Evolutionary conservation across 2,113 vertebrate species (phyloP), one percentile per base, ranked within the genome.

Genomic region (Crocuta crocuta): DNA sequence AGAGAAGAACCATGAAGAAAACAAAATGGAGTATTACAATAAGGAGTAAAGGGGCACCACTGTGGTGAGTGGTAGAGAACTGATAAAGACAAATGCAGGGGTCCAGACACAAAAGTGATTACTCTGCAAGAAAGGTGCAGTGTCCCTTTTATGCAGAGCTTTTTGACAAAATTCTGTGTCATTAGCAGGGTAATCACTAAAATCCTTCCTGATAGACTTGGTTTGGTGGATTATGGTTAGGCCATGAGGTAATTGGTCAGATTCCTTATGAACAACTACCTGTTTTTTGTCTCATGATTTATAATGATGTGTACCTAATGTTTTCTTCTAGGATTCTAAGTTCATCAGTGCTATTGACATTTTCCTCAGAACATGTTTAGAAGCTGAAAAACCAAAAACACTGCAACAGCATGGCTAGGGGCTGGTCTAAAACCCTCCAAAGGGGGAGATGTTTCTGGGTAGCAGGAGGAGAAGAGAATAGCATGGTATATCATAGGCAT

Each of bases 291-390:
- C 55, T 96, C 50, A 82, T 79, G 78, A 82, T 70, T 95, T 28
- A 76, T 79, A 31, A 63, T 58, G 45, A 81, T 61, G 39, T n/a
- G 4, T 45, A 31, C 53, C 13, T 73, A 33, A 28, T 33, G 13
- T 0, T 73, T 96, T 90, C 33, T 95, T 89, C 31, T 81, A 23
- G 55, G 35, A 73, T 24, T 68, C 53, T 11, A 74, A 4, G 55
- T 4, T 93, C 48, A 86, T 39, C 43, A 91, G 4, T 45, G 9
- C n/a, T 15, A 58, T n/a, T 68, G 76, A 70, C 35, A 80, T 43
- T 89, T 97, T 74, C 13, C 73, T 89, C n/a, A 86, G 55, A 93
- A 31, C n/a, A 63, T 65, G 73, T 89, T 97, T 48, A 83, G 61
- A 93, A 71, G 21, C 53, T 79, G 17, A 84, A 43, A 94, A 90